Percentiles rank a stretch among this genome's conserved stretches.
Evolutionary conservation across 2,113 vertebrate species (phyloP).

Genomic region (Sylvietta virens): DNA sequence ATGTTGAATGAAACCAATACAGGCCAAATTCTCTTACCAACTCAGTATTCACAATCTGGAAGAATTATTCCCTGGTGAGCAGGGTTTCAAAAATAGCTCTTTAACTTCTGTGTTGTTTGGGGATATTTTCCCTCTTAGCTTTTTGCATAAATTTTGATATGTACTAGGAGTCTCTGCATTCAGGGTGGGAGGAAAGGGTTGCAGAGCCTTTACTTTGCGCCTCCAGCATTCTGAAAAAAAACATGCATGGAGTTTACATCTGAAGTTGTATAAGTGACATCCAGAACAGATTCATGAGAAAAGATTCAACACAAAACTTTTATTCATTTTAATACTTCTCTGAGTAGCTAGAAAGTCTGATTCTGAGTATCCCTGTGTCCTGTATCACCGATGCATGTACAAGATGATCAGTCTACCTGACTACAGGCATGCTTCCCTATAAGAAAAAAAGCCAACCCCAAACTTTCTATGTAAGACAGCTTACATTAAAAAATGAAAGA

Average conservation of each 20-base stretch:
- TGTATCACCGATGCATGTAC: fast-evolving
- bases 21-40: neutral
- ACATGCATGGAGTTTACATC: neutral
- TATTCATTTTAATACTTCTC: neutral
- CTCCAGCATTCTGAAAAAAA: neutral
- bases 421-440: neutral
- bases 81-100: neutral
- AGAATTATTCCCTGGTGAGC: neutral
- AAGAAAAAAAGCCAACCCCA: neutral
- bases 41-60: neutral
- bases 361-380: neutral
- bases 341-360: neutral
- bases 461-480: neutral
- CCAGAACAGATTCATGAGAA: neutral
- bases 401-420: neutral
- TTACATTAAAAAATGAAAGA: neutral
- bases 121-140: fast-evolving
- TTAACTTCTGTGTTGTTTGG: neutral
- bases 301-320: neutral
- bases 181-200: neutral
- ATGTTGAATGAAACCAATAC: neutral
- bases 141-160: neutral
- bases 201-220: neutral
- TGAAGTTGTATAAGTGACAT: neutral
- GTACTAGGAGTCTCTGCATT: neutral